Evolutionary conservation across 2,888 invertebrate genomes (phyloP), one percentile per base, ranked within the genome.

Genomic region (Limnephilus lunatus): DNA sequence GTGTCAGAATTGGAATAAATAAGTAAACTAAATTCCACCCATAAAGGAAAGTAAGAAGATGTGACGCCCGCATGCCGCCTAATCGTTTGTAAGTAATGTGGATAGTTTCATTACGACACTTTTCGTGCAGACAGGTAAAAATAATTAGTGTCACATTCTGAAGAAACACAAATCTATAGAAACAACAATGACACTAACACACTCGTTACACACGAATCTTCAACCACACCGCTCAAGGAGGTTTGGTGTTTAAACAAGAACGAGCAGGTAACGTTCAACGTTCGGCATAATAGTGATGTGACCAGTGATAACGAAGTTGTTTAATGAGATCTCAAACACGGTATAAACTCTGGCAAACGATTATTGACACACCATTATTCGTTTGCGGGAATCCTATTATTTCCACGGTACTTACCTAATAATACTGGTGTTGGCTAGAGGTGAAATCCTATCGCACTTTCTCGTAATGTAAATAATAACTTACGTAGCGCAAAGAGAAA

Each of bases 331-430:
- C 86, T 86, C 86, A 44, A 44, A 44, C 30, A 86, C 30, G 83
- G 25, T 86, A 44, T 48, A 25, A 44, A 44, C 44, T 86, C 48
- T 48, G 86, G 30, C 86, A 48, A 86, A 86, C 86, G 44, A 86
- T 68, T 68, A 68, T 86, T 86, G 86, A 86, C 86, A 86, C 86
- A 86, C 30, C 44, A 86, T 86, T 86, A 86, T 86, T 31, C 86
- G 35, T 44, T 44, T 86, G 44, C 86, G 86, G 86, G 30, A 86
- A 86, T 86, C 48, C 48, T 48, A 48, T 86, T 86, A 86, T 86
- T 44, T 86, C 30, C n/a, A 83, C 48, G 30, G 48, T 48, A 86
- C 35, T 14, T 68, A 68, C 68, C 68, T 68, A 68, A 68, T 25
- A 68, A 68, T 68, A 68, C 25, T n/a, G n/a, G 68, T 25, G 68